Conservation (phyloP, 2,888 invertebrate genomes). For the Xylocampa areola region DNA sequence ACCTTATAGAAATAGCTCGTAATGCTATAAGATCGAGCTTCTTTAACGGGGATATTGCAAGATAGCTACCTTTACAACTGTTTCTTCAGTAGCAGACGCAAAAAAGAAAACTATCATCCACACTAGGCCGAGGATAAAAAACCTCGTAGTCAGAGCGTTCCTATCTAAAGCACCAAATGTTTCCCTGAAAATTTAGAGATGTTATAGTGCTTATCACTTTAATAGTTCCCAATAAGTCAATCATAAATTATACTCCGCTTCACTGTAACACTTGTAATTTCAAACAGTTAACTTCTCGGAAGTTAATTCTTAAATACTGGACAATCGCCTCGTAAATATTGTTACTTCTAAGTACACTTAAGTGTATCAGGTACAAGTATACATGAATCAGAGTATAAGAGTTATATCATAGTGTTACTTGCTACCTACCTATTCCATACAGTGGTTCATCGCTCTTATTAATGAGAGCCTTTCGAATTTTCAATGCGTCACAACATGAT, state of each 20-base stretch:
- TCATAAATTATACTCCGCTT: background rate
- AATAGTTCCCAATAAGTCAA: background rate
- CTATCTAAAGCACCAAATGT: constrained; percentile 63
- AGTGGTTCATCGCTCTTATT: background rate
- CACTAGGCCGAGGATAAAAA: constrained; percentile 72
- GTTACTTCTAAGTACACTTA: too few species aligned
- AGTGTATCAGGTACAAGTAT: too few species aligned
- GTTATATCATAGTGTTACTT: background rate
- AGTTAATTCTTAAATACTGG: too few species aligned
- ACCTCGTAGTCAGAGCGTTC: constrained; percentile 66
- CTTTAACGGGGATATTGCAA: too few species aligned
- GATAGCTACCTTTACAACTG: constrained; percentile 68
- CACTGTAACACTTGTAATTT: too few species aligned
- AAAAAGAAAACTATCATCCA: constrained; percentile 78
- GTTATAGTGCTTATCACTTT: background rate
- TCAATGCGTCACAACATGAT: too few species aligned
- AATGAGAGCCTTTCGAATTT: too few species aligned
- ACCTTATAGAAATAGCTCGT: too few species aligned
- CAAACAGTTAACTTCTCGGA: too few species aligned
- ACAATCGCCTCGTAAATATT: too few species aligned
- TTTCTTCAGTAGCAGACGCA: constrained; percentile 70
- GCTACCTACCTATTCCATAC: background rate
- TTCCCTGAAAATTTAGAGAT: constrained; percentile 62
- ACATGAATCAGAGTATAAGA: too few species aligned
- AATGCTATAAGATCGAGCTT: too few species aligned